These are phyloP conservation scores for Lepidocyrtinus sp. DNA, from an alignment of 2,888 invertebrate genomes.

Conservation along the genomic window DNA sequence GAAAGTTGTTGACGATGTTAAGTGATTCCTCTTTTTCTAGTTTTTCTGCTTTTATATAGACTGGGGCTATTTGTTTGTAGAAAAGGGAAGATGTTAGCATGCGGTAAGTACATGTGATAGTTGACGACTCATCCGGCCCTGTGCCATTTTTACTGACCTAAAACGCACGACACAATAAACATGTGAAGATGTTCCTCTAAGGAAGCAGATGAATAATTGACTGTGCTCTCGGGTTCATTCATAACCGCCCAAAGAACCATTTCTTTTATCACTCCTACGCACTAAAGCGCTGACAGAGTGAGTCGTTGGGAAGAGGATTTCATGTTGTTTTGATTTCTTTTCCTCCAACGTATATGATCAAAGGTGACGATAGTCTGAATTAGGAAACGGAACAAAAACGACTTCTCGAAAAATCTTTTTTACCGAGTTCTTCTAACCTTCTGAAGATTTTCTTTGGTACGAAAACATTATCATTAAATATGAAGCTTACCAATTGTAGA, in stretches of 20 bases:
- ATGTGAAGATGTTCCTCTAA: neutral
- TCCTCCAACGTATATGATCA: neutral
- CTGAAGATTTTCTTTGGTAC: too few relatives aligned
- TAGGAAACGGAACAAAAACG: neutral
- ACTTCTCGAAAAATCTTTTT: too few relatives aligned
- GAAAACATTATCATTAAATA: too few relatives aligned
- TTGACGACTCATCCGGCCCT: neutral
- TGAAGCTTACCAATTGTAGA: too few relatives aligned
- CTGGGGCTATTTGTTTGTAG: constrained; percentile 15
- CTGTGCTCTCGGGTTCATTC: constrained; percentile 29
- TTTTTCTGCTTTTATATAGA: neutral
- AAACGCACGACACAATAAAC: constrained; percentile 27
- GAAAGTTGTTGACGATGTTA: constrained; percentile 44
- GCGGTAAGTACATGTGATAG: neutral
- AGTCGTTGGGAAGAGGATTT: neutral
- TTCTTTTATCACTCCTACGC: neutral
- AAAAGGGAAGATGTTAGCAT: neutral
- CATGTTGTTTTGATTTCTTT: constrained; percentile 3
- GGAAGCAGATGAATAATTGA: constrained; percentile 47
- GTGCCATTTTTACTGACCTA: constrained; percentile 12
- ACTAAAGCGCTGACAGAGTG: neutral
- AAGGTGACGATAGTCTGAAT: neutral
- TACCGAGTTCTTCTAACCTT: too few relatives aligned
- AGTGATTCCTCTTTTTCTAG: constrained; percentile 26
- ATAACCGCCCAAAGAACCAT: constrained; percentile 1